Evolutionary conservation across 1,140 invertebrate genomes (phyloP), one percentile per base, ranked within the genome.

Genomic region (Aplysia californica): DNA sequence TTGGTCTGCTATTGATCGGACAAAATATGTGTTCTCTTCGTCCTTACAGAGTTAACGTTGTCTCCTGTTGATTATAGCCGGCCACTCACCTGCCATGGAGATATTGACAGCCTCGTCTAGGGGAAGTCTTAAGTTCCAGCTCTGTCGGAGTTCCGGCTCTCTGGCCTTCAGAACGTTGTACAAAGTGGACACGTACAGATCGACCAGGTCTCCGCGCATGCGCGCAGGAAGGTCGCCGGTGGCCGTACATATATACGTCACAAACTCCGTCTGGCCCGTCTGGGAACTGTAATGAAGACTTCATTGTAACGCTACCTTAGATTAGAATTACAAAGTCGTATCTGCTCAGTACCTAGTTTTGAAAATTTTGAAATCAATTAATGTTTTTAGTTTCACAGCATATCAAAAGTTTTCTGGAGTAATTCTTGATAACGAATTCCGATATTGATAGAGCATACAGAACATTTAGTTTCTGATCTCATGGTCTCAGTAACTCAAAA

Each of bases 11-110:
- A n/a, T n/a, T n/a, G n/a, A n/a, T n/a, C n/a, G n/a, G n/a, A n/a
- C n/a, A n/a, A n/a, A n/a, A n/a, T n/a, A n/a, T n/a, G n/a, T n/a
- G n/a, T n/a, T n/a, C n/a, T n/a, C n/a, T n/a, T n/a, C n/a, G n/a
- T n/a, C n/a, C n/a, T n/a, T n/a, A n/a, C n/a, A n/a, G n/a, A n/a
- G n/a, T n/a, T n/a, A n/a, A n/a, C n/a, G n/a, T n/a, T n/a, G n/a
- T 61, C 26, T 61, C 6, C 10, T 61, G 6, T 61, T 29, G 10
- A 61, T 21, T 18, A 29, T 26, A 21, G 58, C 58, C 26, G 26
- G 58, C 26, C 29, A 41, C 59, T 56, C 18, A 74, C 71, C 71
- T 65, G 71, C 26, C 71, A 74, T 64, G 31, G 23, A n/a, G 1
- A 74, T 38, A 6, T 44, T 33, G 10, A 74, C 59, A 18, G 59